phyloP scores from a whole-genome alignment of 1,140 invertebrate genomes.

The Euschistus heros region DNA sequence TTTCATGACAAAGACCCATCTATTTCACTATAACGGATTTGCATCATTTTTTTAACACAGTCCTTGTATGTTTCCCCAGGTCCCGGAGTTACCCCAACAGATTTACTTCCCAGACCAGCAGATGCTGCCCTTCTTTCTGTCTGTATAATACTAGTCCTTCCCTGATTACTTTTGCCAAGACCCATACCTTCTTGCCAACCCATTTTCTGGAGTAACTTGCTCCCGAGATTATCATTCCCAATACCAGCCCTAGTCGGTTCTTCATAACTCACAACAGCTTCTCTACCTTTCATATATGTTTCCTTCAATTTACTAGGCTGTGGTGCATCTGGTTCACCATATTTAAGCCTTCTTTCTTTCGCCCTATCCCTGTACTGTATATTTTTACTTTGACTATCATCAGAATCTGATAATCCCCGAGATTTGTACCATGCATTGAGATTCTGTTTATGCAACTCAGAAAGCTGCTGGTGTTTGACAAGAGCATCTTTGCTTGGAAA shows the following conservation, averaged over 20 bases:
- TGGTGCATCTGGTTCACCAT: slow-evolving; percentile 75
- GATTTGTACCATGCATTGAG: slow-evolving; percentile 54
- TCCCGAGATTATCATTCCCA: slow-evolving; percentile 80
- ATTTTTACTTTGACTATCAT: slow-evolving; percentile 41
- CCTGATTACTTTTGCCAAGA: slow-evolving; percentile 83
- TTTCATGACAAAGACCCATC: slow-evolving; percentile 19
- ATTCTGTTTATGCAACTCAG: slow-evolving; percentile 92
- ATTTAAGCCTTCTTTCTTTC: slow-evolving; percentile 88
- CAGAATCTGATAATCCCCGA: slow-evolving; percentile 40
- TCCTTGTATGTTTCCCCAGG: slow-evolving; percentile 82
- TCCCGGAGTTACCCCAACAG: slow-evolving; percentile 57
- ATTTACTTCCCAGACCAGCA: slow-evolving; percentile 63
- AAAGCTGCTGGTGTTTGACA: slow-evolving; percentile 82
- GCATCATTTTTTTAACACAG: slow-evolving; percentile 84
- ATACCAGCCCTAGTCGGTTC: slow-evolving; percentile 62
- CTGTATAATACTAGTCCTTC: slow-evolving; percentile 84
- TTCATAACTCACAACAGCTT: slow-evolving; percentile 44
- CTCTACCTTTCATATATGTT: slow-evolving; percentile 48
- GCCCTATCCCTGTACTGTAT: slow-evolving; percentile 84
- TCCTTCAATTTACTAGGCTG: slow-evolving; percentile 58
- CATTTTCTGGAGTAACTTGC: slow-evolving; percentile 93
- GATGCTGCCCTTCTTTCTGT: slow-evolving; percentile 52
- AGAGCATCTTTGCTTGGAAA: slow-evolving; percentile 83
- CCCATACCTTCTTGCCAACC: slow-evolving; percentile 96
- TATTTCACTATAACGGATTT: slow-evolving; percentile 67